These are phyloP conservation scores for Augiades crinisus DNA, from an alignment of 2,888 invertebrate species.

Conservation along the genomic window DNA sequence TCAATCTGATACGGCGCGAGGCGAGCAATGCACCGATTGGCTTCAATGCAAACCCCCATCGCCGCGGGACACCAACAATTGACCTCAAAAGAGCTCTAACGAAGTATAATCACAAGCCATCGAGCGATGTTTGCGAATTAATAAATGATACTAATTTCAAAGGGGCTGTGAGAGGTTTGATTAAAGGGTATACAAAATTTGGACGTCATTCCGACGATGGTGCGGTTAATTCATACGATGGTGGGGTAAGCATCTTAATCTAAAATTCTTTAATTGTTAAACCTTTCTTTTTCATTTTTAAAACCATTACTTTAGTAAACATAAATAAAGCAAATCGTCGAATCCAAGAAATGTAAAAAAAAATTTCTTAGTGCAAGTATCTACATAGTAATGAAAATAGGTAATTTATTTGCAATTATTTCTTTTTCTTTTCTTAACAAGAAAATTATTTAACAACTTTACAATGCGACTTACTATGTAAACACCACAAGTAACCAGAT, in stretches of 20 bases:
- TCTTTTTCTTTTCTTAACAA: too few species aligned
- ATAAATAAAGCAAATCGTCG: too few species aligned
- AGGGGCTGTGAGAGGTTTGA: constrained; percentile 26
- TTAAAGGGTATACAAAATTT: constrained; percentile 9
- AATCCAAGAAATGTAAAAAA: too few species aligned
- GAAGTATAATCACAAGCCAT: constrained; percentile 41
- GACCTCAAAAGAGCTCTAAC: constrained; percentile 38
- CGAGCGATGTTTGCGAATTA: constrained; percentile 35
- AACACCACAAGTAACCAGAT: not conserved
- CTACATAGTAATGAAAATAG: too few species aligned
- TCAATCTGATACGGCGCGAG: not conserved
- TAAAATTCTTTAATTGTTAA: too few species aligned
- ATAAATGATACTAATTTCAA: constrained; percentile 39
- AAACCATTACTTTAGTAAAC: too few species aligned
- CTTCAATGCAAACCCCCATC: constrained; percentile 14
- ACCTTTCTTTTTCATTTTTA: too few species aligned
- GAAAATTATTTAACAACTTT: too few species aligned
- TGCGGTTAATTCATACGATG: not conserved
- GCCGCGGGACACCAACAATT: constrained; percentile 16
- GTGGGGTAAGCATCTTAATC: too few species aligned
- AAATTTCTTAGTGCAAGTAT: too few species aligned
- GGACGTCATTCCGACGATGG: not conserved
- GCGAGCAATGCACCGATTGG: constrained; percentile 9
- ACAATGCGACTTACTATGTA: too few species aligned
- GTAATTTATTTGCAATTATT: too few species aligned